phyloP scores from a whole-genome alignment of 2,797 vertebrate genomes.

The Crypturellus tataupa region DNA sequence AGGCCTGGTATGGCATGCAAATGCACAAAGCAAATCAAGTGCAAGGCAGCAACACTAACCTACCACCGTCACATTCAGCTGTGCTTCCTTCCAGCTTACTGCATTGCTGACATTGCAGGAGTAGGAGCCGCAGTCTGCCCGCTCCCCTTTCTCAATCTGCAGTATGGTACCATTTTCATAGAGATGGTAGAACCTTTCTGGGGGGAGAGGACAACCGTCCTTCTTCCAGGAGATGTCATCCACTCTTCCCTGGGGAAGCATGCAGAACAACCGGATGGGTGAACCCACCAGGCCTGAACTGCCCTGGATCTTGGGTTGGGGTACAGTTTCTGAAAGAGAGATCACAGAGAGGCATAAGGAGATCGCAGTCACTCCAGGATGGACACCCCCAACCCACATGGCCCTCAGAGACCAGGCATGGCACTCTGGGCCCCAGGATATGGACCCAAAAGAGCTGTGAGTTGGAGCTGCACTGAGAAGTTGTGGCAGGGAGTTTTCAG shows the following conservation, averaged over 20 bases:
- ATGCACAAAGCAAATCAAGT: neutral
- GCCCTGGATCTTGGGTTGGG: neutral
- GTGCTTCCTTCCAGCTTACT: slow-evolving; percentile 1
- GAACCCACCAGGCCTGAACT: neutral
- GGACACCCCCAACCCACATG: neutral
- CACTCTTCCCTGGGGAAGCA: neutral
- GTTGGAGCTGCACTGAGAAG: neutral
- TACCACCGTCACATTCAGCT: neutral
- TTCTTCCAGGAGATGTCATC: slow-evolving; percentile 6
- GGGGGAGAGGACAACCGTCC: neutral
- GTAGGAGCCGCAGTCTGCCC: neutral
- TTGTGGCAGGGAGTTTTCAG: neutral
- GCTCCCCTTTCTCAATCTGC: neutral
- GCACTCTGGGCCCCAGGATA: neutral
- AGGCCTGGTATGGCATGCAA: neutral
- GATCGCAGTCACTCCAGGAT: too few species aligned
- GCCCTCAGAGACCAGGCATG: neutral
- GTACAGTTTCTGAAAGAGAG: neutral
- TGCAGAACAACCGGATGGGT: neutral
- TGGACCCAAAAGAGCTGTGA: rapidly evolving
- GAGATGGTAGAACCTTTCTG: rapidly evolving
- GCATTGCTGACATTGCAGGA: slow-evolving; percentile 13
- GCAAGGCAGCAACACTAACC: too few species aligned
- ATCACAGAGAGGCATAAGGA: neutral
- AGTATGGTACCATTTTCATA: rapidly evolving